Evolutionary conservation across 2,113 vertebrate genomes (phyloP).

Genomic region (Antechinus flavipes): DNA sequence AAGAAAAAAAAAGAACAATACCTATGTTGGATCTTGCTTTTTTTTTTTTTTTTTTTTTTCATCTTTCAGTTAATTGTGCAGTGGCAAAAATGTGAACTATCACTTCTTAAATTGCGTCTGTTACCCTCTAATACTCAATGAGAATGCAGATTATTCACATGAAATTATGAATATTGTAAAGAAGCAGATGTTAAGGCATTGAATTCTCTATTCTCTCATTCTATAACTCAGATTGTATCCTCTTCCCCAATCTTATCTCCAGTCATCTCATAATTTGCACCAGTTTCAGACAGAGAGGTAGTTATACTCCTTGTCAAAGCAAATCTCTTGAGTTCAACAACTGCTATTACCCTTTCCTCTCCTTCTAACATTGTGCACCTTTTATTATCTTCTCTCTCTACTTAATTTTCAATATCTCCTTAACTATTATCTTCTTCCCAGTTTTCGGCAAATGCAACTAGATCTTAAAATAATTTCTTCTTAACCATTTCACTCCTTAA

Average conservation of each 20-base stretch:
- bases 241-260: background rate
- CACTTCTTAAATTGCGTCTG: background rate
- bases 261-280: background rate
- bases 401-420: background rate
- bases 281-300: background rate
- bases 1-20: background rate
- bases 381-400: background rate
- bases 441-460: background rate
- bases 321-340: background rate
- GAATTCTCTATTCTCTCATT: background rate
- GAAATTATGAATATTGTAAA: background rate
- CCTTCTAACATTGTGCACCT: background rate
- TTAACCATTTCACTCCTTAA: background rate
- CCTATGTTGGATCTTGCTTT: background rate
- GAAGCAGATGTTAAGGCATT: background rate
- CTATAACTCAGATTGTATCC: background rate
- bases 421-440: background rate
- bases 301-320: background rate
- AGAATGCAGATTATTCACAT: background rate
- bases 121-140: background rate
- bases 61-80: background rate
- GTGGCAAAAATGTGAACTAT: background rate
- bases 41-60: background rate
- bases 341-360: background rate
- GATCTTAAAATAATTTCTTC: background rate